Evolutionary conservation across 1,140 invertebrate genomes (phyloP).

Genomic region (Calycopis cecrops): DNA sequence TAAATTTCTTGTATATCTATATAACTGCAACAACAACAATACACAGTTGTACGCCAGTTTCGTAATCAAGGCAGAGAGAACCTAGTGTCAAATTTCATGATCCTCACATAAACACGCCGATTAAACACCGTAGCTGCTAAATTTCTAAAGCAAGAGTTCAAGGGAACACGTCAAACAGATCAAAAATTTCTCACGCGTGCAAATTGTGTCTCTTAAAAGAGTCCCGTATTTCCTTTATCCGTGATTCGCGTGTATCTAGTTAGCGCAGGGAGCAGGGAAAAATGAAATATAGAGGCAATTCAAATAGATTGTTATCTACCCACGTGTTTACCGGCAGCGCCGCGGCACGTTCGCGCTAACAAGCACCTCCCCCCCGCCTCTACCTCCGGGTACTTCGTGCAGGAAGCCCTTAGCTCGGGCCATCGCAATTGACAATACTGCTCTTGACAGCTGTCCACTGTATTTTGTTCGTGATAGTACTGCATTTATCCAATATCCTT

Average conservation of each 20-base stretch:
- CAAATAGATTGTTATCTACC: constrained; percentile 76
- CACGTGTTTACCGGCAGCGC: constrained; percentile 71
- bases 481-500: too few relatives aligned
- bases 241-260: constrained; percentile 63
- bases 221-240: constrained; percentile 64
- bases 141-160: background rate
- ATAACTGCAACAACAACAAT: too few relatives aligned
- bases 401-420: constrained; percentile 40
- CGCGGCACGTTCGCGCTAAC: constrained; percentile 70
- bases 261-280: constrained; percentile 64
- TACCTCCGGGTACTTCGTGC: constrained; percentile 39
- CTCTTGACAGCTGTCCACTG: constrained; percentile 55
- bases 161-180: constrained; percentile 21
- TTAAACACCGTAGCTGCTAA: too few relatives aligned
- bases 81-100: too few relatives aligned
- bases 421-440: constrained; percentile 50
- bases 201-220: constrained; percentile 34
- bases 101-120: too few relatives aligned
- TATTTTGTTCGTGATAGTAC: constrained; percentile 26
- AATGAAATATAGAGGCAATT: constrained; percentile 76
- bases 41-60: too few relatives aligned
- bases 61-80: too few relatives aligned
- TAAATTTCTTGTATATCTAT: too few relatives aligned
- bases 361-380: constrained; percentile 44
- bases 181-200: constrained; percentile 17